Conservation (phyloP, 2,113 vertebrate species). For the Barbus barbus region DNA sequence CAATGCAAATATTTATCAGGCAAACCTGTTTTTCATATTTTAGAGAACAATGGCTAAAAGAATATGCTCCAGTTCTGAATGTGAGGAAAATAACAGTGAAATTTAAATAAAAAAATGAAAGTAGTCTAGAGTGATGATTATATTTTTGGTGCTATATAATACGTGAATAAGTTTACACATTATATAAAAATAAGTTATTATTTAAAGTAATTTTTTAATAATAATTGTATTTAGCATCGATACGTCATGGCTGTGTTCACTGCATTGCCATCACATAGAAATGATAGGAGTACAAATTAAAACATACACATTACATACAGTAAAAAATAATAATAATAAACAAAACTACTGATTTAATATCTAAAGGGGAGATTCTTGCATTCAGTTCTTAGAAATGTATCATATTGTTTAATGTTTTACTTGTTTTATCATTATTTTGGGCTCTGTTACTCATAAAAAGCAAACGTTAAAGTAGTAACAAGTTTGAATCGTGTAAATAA, state of each 20-base stretch:
- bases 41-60: not conserved
- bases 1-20: not conserved
- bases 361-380: slow-evolving; percentile 14
- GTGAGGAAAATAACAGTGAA: not conserved
- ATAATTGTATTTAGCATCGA: not conserved
- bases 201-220: not conserved
- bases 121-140: not conserved
- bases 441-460: not conserved
- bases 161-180: not conserved
- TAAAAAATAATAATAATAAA: no score
- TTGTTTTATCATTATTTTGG: not conserved
- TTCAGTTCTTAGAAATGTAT: not conserved
- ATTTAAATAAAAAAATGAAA: no score
- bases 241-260: not conserved
- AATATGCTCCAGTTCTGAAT: not conserved
- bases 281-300: not conserved
- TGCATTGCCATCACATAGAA: not conserved
- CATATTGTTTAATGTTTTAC: not conserved
- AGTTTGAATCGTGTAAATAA: not conserved
- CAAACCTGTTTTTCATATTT: not conserved
- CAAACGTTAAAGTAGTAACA: not conserved
- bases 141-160: not conserved
- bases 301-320: not conserved
- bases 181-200: not conserved
- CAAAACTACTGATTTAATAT: not conserved